Conservation (phyloP, 2,113 vertebrate genomes). For the Strigops habroptila region DNA sequence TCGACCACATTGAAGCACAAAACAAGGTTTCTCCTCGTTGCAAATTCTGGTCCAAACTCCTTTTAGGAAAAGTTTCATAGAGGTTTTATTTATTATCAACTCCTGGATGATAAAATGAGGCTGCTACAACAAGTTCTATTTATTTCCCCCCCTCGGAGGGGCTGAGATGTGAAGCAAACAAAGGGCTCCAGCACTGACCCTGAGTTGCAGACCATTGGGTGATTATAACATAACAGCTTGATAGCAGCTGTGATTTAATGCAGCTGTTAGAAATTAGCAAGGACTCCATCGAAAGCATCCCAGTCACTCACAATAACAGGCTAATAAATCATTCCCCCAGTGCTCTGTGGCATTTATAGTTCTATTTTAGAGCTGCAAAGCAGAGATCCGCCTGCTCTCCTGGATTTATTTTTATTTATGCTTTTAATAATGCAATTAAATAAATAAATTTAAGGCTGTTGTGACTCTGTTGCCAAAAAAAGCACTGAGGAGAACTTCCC, state of each 20-base stretch:
- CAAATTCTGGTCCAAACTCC: slow-evolving; percentile 11
- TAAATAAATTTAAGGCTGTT: slow-evolving; percentile 45
- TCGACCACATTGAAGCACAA: background rate
- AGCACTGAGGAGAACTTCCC: slow-evolving; percentile 16
- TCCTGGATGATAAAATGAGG: slow-evolving; percentile 51
- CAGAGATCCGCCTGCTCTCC: slow-evolving; percentile 54
- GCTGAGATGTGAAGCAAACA: slow-evolving; percentile 38
- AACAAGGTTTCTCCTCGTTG: slow-evolving; percentile 9
- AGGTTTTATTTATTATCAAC: slow-evolving; percentile 45
- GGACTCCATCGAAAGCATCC: slow-evolving; percentile 72
- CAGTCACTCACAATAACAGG: slow-evolving; percentile 78
- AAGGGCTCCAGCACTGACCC: slow-evolving; percentile 51
- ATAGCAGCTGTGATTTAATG: slow-evolving; percentile 77
- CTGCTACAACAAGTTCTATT: background rate
- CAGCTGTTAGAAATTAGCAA: slow-evolving; percentile 78
- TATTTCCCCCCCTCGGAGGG: slow-evolving; percentile 42
- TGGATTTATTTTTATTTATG: slow-evolving; percentile 72
- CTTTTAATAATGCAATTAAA: slow-evolving; percentile 69
- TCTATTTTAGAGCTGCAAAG: slow-evolving; percentile 71
- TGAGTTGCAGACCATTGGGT: slow-evolving; percentile 58
- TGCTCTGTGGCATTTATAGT: slow-evolving; percentile 72
- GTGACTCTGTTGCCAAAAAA: slow-evolving; percentile 55
- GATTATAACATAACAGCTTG: slow-evolving; percentile 77
- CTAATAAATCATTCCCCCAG: slow-evolving; percentile 76
- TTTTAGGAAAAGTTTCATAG: slow-evolving; percentile 43